Evolutionary conservation across 2,888 invertebrate genomes (phyloP), one percentile per base, ranked within the genome.

Genomic region (Hyposoter didymator): DNA sequence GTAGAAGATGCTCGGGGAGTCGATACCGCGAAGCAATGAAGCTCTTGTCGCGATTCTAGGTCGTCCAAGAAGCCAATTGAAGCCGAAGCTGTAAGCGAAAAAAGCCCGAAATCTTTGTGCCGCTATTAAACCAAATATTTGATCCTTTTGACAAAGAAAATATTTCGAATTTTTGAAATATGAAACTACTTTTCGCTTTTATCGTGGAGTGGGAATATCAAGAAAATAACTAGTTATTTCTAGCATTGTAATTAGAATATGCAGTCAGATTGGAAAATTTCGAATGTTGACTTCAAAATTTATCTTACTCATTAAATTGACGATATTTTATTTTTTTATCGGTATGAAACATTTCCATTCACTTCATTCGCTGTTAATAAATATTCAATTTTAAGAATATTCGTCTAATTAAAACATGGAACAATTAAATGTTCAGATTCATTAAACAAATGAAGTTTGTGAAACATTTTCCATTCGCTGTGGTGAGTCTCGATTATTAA

Each of bases 21-120:
- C 70, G 79, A 79, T 79, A 79, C 35, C 72, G 22, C 28, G 49
- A 67, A 28, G 39, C 76, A 76, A 76, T 76, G 59, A 79, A 62
- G 72, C 72, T 72, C 72, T 72, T 39, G 70, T 62, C 62, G 62
- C 64, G 32, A 39, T 72, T 72, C 59, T 47, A 64, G 55, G 69
- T 62, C 70, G 47, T 49, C 7, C 45, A 10, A 59, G 43, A 59
- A 79, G 43, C 39, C 39, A 59, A 74, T 28, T 12, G 17, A 39
- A 66, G 12, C 66, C 0, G 39, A 10, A 49, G 17, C 8, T n/a
- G 43, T 43, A 10, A 55, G 8, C 8, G 52, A 55, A 76, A 76
- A 47, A 67, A 66, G 39, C 59, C n/a, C n/a, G 47, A 75, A 35
- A n/a, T 17, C 22, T 47, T 43, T 19, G 45, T 35, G 45, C n/a